Base-by-base conservation (phyloP, 2,113 vertebrate genomes). In the Hoplias malabaricus region DNA sequence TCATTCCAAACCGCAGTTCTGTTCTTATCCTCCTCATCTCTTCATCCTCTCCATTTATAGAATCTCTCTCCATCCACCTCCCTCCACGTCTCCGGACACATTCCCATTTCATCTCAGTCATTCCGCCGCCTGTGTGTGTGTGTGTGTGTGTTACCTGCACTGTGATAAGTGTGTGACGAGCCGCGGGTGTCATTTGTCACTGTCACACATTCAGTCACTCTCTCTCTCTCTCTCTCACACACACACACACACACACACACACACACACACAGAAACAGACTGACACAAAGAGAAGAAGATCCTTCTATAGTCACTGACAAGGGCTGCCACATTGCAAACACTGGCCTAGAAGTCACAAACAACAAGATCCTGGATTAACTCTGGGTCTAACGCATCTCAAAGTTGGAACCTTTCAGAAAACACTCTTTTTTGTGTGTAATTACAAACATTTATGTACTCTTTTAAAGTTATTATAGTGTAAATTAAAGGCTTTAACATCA, bases 121-220 rank as follows among this genome's bases (percentile, higher is more conserved):
- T 90, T 85, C 87, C 86, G 87, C 83, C 80, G 84, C 83, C 83
- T 57, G 59, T 75, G 77, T 80, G 48, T n/a, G n/a, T n/a, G n/a
- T 57, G 59, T 75, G 77, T 80, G 87, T 84, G 88, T 90, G 88
- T 90, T 91, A 90, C 89, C 89, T 91, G 88, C 84, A 85, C 42
- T 85, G 84, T 90, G 90, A 92, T 92, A 92, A 91, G 90, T 91
- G 87, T 87, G 88, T 89, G 91, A 89, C 86, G 89, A 88, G 87
- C 84, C 88, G 86, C 67, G 86, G 66, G 72, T 73, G 88, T 91
- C 90, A 88, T 93, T 92, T 89, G 87, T 93, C 90, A 91, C 86
- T 90, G 91, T 91, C 80, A 72, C 80, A 73, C 9, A 1, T 23
- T 63, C 48, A 66, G 53, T 53, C 57, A 75, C 74, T 54, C 56